phyloP scores from a whole-genome alignment of 2,113 vertebrate species.

The Calyptomena viridis region DNA sequence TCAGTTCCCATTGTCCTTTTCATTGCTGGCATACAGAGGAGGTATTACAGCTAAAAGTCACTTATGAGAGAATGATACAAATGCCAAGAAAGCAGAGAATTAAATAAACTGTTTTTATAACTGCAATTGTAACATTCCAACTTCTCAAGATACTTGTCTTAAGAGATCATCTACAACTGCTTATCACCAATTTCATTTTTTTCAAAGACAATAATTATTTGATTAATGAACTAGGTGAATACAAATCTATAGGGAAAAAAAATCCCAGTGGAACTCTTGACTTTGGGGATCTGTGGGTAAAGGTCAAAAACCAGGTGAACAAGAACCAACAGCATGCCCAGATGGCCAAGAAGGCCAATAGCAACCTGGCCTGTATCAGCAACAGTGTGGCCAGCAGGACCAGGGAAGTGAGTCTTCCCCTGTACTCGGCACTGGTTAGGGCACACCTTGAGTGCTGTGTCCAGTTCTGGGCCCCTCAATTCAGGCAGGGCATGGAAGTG shows the following conservation, averaged over 20 bases:
- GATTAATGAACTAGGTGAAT: not conserved
- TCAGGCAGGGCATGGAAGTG: no score
- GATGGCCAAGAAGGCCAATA: not conserved
- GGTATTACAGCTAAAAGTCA: not conserved
- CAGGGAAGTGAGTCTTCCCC: not conserved
- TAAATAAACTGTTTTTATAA: not conserved
- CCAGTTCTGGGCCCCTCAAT: not conserved
- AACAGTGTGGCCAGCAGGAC: rapidly evolving
- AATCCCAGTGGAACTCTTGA: not conserved
- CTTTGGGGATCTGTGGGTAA: not conserved
- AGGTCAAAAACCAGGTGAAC: rapidly evolving
- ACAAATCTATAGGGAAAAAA: not conserved
- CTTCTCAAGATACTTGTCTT: not conserved
- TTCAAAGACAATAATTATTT: not conserved
- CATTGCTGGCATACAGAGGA: not conserved
- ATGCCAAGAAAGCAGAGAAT: not conserved
- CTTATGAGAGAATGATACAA: not conserved
- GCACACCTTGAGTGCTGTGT: rapidly evolving
- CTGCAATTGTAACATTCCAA: not conserved
- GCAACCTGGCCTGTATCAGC: not conserved
- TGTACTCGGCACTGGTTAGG: rapidly evolving
- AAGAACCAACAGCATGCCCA: not conserved
- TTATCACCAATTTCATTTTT: not conserved
- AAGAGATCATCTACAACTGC: not conserved
- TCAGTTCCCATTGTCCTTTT: not conserved